Base-by-base conservation (phyloP, 2,797 vertebrate genomes). In the Leptodactylus fallax region DNA sequence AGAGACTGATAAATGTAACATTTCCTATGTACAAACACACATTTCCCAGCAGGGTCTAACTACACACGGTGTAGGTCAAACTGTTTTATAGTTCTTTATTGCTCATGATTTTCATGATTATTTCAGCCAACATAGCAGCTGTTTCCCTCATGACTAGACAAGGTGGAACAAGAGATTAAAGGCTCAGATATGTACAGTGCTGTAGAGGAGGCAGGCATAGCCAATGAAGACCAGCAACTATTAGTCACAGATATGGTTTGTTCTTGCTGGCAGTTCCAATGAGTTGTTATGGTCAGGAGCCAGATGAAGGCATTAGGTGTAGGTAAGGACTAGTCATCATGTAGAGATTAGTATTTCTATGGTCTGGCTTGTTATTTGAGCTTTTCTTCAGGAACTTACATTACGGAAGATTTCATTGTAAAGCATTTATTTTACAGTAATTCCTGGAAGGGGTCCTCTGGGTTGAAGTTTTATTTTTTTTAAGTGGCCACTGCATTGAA, bases 121-220 rank as follows among this genome's bases (percentile, higher is more conserved):
- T 77, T 87, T 87, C 81, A 71, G 17, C 58, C 81, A 84, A 14
- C 27, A 49, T 78, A 19, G 63, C 87, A 87, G 81, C 87, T 84
- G 87, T 87, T 82, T 83, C 53, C 51, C 51, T 69, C 67, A 74
- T 79, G 81, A 87, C 81, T 81, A 83, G 71, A 83, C 79, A 83
- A 77, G 60, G 27, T 79, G 61, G 58, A 83, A 84, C 55, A 49
- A 56, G 51, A 83, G 25, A 58, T 79, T 21, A 72, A 47, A 56
- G 21, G 36, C 16, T 81, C 19, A 61, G 27, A 49, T n/a, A 51
- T 53, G 8, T n/a, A 74, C 45, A 51, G 45, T 81, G 2, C 58
- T 49, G 56, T 19, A 12, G 2, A 60, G 60, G 19, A 58, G 53
- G 45, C 72, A 25, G 53, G 25, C 45, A 77, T 23, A 71, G n/a